These are phyloP conservation scores for Numenius phaeopus DNA, from an alignment of 2,797 vertebrate species.

Conservation along the genomic window DNA sequence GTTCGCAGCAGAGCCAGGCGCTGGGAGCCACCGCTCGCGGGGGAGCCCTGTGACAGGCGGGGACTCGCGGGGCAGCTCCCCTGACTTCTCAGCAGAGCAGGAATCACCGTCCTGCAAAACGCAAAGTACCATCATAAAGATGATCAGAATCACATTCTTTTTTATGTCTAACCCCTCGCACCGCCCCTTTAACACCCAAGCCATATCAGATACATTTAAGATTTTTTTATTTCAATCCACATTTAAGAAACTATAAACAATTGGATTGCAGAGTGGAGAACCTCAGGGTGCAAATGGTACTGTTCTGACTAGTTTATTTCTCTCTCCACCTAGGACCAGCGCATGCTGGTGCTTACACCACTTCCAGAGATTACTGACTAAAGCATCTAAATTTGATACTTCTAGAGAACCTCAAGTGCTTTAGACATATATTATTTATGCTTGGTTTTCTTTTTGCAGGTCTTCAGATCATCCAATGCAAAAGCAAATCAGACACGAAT, in stretches of 20 bases:
- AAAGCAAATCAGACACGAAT: not conserved
- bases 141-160: fast-evolving
- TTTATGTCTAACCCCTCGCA: not conserved
- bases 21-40: not conserved
- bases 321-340: not conserved
- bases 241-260: not conserved
- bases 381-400: not conserved
- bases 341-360: not conserved
- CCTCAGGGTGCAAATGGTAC: not conserved
- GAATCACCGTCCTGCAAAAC: not conserved
- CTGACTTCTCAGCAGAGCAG: not conserved
- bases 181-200: not conserved
- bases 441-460: not conserved
- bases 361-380: not conserved
- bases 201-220: not conserved
- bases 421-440: not conserved
- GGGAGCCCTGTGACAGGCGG: not conserved
- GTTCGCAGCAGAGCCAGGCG: not conserved
- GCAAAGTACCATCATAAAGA: not conserved
- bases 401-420: not conserved
- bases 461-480: not conserved
- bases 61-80: not conserved
- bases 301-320: not conserved
- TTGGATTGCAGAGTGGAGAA: not conserved
- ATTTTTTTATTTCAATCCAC: not conserved